Conservation (phyloP, 2,888 invertebrate species). For the Aleiodes alternator region DNA sequence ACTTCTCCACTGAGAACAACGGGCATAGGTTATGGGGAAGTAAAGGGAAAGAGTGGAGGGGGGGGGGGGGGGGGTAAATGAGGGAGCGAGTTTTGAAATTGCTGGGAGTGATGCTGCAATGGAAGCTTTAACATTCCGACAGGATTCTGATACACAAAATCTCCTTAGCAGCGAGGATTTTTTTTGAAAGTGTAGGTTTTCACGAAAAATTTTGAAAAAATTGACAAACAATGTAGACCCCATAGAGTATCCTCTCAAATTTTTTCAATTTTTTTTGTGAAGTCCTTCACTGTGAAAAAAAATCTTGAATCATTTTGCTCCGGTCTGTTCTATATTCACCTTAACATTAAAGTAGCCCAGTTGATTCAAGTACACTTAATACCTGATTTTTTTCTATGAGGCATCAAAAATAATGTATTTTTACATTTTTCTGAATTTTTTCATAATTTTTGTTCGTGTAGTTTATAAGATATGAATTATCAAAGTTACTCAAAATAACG, state of each 20-base stretch:
- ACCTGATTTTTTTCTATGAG: too few relatives aligned
- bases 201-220: background rate
- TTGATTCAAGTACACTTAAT: too few relatives aligned
- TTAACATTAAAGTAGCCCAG: background rate
- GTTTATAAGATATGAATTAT: too few relatives aligned
- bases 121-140: constrained; percentile 10
- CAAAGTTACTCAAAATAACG: too few relatives aligned
- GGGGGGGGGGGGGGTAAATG: background rate
- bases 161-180: background rate
- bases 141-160: too few relatives aligned
- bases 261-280: too few relatives aligned
- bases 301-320: background rate
- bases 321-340: background rate
- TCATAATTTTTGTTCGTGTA: too few relatives aligned
- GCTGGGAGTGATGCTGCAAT: constrained; percentile 25
- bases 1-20: constrained; percentile 13
- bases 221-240: too few relatives aligned
- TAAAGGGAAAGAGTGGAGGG: background rate
- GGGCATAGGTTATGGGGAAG: background rate
- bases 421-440: too few relatives aligned
- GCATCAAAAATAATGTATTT: too few relatives aligned
- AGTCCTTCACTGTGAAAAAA: background rate
- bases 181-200: background rate
- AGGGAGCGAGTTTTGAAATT: constrained; percentile 26
- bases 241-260: background rate